Base-by-base conservation (phyloP, 2,888 invertebrate genomes). In the Pecten maximus region DNA sequence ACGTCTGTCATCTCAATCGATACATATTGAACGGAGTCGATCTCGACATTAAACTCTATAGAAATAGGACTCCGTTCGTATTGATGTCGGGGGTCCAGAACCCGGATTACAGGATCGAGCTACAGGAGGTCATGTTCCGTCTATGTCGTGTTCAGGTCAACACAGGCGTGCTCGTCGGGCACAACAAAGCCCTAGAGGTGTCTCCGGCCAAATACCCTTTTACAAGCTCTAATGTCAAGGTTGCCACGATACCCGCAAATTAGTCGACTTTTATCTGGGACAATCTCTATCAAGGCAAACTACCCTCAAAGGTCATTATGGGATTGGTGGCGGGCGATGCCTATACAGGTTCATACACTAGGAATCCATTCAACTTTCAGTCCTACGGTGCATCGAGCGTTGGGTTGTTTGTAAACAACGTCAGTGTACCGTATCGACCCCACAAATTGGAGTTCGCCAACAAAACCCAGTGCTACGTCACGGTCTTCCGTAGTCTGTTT, bases 251-350 rank as follows among this genome's bases (percentile, higher is more conserved):
- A 44, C 90, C 91, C 0, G 60, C 50, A 12, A 91, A 91, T 40
- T 90, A 91, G 35, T 90, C 54, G 48, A 88, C 88, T 2, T 91
- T 91, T 28, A 91, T 88, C 10, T 88, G 89, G 40, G 91, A 91
- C 39, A 90, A 91, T 86, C 28, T 91, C 16, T 91, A 90, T 90
- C 90, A 92, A 88, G 91, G 90, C 19, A 91, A 90, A 8, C 90
- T 91, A 10, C 91, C 91, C 1, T 35, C 88, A 16, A 89, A 92
- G 48, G 87, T 92, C 10, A 88, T 92, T 3, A 89, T 92, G 10
- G 90, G 90, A 15, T 19, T 92, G 40, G 92, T 92, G 0, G 3
- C 28, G 2, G 90, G 90, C 8, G 39, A 54, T 16, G 92, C 90
- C 28, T 28, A 54, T 2, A 89, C 90, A 48, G 91, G 91, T 2